These are phyloP conservation scores for Oreonectes daqikongensis DNA, from an alignment of 2,797 vertebrate genomes.

Conservation along the genomic window DNA sequence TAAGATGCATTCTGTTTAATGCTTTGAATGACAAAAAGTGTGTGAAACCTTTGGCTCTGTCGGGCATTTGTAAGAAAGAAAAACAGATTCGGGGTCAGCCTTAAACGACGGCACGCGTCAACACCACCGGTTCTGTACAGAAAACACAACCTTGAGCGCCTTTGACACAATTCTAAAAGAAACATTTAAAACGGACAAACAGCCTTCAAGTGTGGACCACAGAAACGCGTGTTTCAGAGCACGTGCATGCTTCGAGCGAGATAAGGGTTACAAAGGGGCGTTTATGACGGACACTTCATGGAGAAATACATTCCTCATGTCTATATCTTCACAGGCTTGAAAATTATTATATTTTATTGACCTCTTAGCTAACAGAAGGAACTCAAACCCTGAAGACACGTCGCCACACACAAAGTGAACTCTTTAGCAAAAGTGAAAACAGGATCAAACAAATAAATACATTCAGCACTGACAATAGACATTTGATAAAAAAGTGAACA, in stretches of 20 bases:
- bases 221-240: conserved; percentile 68
- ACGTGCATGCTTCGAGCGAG: conserved; percentile 65
- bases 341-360: conserved; percentile 57
- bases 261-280: conserved; percentile 66
- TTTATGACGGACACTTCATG: conserved; percentile 60
- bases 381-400: conserved; percentile 73
- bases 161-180: conserved; percentile 64
- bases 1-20: neutral
- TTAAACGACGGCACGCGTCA: conserved; percentile 64
- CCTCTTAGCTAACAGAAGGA: conserved; percentile 74
- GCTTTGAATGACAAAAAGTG: neutral
- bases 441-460: conserved; percentile 89
- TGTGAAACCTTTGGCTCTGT: conserved; percentile 57
- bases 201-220: conserved; percentile 63
- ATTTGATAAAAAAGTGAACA: conserved; percentile 81
- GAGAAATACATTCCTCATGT: conserved; percentile 63
- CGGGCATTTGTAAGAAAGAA: conserved; percentile 46
- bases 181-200: conserved; percentile 66
- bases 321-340: conserved; percentile 71
- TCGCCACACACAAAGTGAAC: conserved; percentile 68
- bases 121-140: conserved; percentile 72
- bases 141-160: conserved; percentile 67
- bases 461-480: conserved; percentile 89
- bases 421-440: conserved; percentile 75
- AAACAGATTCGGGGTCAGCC: conserved; percentile 44